A percentile compares a stretch with the other conserved stretches of the same genome.
Conservation (phyloP, 2,888 invertebrate species). For the Drosophila macrothrix region DNA sequence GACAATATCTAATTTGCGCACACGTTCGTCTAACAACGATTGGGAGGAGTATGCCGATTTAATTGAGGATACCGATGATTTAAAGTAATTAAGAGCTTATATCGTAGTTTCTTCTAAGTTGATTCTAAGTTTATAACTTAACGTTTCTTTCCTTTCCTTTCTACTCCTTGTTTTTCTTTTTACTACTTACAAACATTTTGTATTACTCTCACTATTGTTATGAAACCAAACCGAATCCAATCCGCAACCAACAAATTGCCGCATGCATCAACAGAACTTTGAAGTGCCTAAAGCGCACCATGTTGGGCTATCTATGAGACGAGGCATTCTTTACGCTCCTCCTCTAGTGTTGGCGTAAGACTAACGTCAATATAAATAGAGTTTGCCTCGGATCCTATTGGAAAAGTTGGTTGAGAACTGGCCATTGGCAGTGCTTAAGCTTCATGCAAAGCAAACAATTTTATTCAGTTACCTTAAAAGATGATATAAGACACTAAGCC, state of each 20-base stretch:
- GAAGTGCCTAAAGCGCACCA: constrained; percentile 83
- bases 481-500: constrained; percentile 81
- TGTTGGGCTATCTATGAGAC: constrained; percentile 83
- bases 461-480: constrained; percentile 71
- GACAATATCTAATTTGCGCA: constrained; percentile 84
- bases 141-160: constrained; percentile 74
- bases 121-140: constrained; percentile 82
- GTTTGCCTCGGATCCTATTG: constrained; percentile 61
- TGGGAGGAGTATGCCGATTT: constrained; percentile 85
- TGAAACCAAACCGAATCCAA: constrained; percentile 20
- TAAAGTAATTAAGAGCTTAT: constrained; percentile 86
- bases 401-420: constrained; percentile 75
- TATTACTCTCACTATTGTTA: constrained; percentile 41
- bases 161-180: constrained; percentile 68
- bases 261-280: constrained; percentile 78
- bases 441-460: constrained; percentile 46
- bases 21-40: constrained; percentile 84
- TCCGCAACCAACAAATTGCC: constrained; percentile 40
- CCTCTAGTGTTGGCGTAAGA: constrained; percentile 66
- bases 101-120: constrained; percentile 86
- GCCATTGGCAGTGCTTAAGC: constrained; percentile 32
- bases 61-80: constrained; percentile 86
- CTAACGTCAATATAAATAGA: constrained; percentile 35
- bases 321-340: constrained; percentile 69
- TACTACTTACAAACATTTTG: constrained; percentile 23